A percentile compares a stretch with the other conserved stretches of the same genome.
These are phyloP conservation scores for Alaudala cheleensis DNA, from an alignment of 2,113 vertebrate species.

Conservation along the genomic window DNA sequence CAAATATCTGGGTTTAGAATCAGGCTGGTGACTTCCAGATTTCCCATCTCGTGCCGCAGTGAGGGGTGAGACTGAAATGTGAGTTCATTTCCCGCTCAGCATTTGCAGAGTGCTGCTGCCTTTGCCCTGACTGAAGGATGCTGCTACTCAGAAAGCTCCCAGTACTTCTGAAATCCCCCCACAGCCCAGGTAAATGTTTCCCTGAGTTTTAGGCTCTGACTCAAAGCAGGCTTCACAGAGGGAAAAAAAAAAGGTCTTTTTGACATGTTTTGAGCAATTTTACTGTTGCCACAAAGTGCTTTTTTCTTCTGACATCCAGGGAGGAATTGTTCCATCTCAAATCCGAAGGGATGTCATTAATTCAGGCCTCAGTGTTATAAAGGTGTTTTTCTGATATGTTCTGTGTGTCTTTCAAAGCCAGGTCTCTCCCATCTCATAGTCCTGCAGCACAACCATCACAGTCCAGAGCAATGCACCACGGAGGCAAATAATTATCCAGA, in stretches of 20 bases:
- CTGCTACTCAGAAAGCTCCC: not conserved
- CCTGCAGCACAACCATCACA: not conserved
- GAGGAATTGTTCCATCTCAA: not conserved
- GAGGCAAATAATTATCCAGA: conserved; percentile 58
- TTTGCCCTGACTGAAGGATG: not conserved
- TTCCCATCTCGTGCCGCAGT: not conserved
- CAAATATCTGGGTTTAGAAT: not conserved
- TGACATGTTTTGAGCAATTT: not conserved
- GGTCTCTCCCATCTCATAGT: not conserved
- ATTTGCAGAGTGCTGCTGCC: not conserved
- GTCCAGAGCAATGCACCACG: conserved; percentile 10
- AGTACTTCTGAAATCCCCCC: accelerated
- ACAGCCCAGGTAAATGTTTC: accelerated
- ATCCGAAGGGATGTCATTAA: conserved; percentile 2
- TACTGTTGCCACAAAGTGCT: not conserved
- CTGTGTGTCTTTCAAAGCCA: not conserved
- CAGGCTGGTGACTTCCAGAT: not conserved
- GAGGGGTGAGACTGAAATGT: not conserved
- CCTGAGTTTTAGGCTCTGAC: not conserved
- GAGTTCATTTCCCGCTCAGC: not conserved
- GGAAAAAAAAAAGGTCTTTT: not conserved
- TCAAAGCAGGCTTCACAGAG: not conserved
- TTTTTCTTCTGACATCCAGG: not conserved
- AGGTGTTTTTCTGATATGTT: not conserved
- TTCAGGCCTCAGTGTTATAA: not conserved